Evolutionary conservation across 2,113 vertebrate genomes (phyloP), one percentile per base, ranked within the genome.

Genomic region (Oreotrochilus melanogaster): DNA sequence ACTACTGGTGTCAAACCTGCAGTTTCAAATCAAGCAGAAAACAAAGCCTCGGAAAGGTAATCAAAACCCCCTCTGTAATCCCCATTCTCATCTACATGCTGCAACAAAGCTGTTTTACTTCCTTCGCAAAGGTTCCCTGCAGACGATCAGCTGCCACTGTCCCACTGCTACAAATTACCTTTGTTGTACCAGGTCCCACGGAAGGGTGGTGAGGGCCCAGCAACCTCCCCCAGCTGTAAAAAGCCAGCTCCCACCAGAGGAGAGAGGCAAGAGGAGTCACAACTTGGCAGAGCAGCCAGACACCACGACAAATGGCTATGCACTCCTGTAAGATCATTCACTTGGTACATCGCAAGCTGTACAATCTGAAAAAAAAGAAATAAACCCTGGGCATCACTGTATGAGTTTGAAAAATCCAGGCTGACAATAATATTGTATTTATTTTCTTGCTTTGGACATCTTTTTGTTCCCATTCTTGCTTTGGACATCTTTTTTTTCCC

Each of bases 281-380:
- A 74, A 21, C 42, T n/a, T 50, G 81, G 35, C 69, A 89, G 51
- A 37, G 51, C 73, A 87, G 69, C 73, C 73, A 78, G 37, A 91
- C 69, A 78, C 70, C 70, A 42, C 3, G 7, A 57, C 69, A 80
- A 89, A 89, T 9, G 14, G 56, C 65, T 78, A 37, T 0, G 2
- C 6, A 8, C 11, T 86, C 66, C 70, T 50, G 54, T 56, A 83
- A 86, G 45, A 70, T 19, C 75, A 70, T 74, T 78, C 75, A 76
- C 71, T 62, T 33, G 21, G 72, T 42, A 76, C 35, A 88, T 86
- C 4, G 0, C 25, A 67, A 73, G 75, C 1, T 57, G 82, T n/a
- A 50, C 15, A 5, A 51, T 86, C 89, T 90, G 71, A 58, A 86
- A 92, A 88, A 88, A 65, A 79, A 47, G 33, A 93, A 76, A 80